Conservation (phyloP, 2,797 vertebrate species). For the Lithobates sylvaticus region DNA sequence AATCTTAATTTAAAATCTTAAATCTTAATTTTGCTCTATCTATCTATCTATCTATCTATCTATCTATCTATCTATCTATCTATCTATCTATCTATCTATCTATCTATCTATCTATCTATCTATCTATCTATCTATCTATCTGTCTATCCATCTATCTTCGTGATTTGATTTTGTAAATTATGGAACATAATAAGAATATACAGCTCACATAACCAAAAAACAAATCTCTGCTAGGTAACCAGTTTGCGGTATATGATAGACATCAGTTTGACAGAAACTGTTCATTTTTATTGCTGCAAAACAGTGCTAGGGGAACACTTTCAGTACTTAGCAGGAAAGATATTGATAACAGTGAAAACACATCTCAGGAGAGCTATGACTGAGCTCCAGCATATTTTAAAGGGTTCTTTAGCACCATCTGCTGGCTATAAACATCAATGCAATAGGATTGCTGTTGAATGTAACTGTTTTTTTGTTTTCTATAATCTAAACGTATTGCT, state of each 20-base stretch:
- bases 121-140: not conserved
- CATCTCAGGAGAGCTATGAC: conserved; percentile 30
- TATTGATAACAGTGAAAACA: conserved; percentile 47
- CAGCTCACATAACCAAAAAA: not conserved
- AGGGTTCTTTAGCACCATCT: conserved; percentile 55
- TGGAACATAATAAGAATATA: too few species aligned
- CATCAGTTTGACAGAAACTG: not conserved
- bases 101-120: too few species aligned
- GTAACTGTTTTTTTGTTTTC: not conserved
- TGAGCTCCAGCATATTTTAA: not conserved
- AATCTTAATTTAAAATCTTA: too few species aligned
- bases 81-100: too few species aligned
- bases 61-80: too few species aligned
- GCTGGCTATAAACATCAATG: conserved; percentile 7
- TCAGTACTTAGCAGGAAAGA: conserved; percentile 37
- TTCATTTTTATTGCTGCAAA: conserved; percentile 29
- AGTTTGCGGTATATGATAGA: not conserved
- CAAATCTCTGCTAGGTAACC: not conserved
- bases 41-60: not conserved
- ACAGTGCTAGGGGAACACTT: conserved; percentile 36
- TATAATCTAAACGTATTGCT: too few species aligned
- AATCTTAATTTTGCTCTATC: too few species aligned
- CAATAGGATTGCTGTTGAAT: not conserved
- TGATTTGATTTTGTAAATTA: too few species aligned
- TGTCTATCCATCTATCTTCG: not conserved